A percentile compares a stretch with the other conserved stretches of the same genome.
Evolutionary conservation across 2,888 invertebrate species (phyloP).

Genomic region (Heliconius aoede): DNA sequence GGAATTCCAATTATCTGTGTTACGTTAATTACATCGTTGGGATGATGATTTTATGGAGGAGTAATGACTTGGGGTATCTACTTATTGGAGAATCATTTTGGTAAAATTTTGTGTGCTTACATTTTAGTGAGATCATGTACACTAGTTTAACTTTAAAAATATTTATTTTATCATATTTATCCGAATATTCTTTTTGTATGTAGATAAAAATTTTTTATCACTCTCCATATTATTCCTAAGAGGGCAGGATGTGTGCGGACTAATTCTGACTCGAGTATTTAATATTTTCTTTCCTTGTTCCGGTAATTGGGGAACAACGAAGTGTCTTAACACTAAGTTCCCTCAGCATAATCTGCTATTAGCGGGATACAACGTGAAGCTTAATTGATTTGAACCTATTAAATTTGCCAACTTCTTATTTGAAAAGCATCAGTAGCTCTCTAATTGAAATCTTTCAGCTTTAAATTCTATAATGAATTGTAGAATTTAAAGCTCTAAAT

Average conservation of each 20-base stretch:
- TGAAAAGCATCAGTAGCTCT: neutral
- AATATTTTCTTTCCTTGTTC: too few species aligned
- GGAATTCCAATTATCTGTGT: conserved; percentile 71
- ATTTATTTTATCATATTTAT: neutral
- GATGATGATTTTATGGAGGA: conserved; percentile 27
- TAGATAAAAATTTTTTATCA: neutral
- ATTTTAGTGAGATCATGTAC: too few species aligned
- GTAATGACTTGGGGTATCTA: conserved; percentile 12
- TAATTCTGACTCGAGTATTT: too few species aligned
- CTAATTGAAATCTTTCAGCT: conserved; percentile 13
- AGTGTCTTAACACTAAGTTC: neutral
- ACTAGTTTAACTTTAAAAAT: neutral
- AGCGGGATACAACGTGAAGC: neutral
- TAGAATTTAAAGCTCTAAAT: too few species aligned
- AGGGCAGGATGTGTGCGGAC: too few species aligned
- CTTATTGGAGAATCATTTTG: neutral
- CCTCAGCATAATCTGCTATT: neutral
- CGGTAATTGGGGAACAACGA: neutral
- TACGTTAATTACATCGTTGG: conserved; percentile 58
- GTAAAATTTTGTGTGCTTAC: neutral
- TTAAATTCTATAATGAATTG: conserved; percentile 1
- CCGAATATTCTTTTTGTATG: too few species aligned
- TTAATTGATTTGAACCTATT: neutral
- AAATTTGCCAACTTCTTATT: too few species aligned
- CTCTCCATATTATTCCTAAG: neutral